These are phyloP conservation scores for Drosophila aff. DNA, from an alignment of 1,140 invertebrate genomes.

Conservation along the genomic window DNA sequence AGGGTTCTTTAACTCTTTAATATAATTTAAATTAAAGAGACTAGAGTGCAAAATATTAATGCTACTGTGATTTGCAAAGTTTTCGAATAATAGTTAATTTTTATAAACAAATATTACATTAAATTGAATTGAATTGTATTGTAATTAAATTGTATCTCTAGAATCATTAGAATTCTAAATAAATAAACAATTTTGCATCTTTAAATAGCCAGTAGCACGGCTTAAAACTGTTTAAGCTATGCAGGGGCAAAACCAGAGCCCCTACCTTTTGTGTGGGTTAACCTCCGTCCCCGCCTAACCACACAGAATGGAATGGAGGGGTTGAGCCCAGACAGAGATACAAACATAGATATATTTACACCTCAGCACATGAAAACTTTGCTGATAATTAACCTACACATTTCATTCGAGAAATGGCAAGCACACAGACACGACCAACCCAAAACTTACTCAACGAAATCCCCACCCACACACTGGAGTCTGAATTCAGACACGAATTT, in stretches of 20 bases:
- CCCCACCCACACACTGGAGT: neutral
- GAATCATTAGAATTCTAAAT: neutral
- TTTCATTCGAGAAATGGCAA: conserved; percentile 52
- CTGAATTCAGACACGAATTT: conserved; percentile 63
- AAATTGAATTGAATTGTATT: neutral
- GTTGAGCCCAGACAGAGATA: conserved; percentile 19
- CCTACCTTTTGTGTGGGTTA: neutral
- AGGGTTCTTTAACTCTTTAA: conserved; percentile 1
- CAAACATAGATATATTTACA: conserved; percentile 43
- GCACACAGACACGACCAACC: conserved; percentile 24
- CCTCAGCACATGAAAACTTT: conserved; percentile 61
- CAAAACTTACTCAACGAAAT: conserved; percentile 13
- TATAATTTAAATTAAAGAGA: neutral
- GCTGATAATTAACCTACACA: conserved; percentile 71
- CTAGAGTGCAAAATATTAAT: neutral
- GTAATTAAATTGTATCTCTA: neutral
- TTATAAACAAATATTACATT: neutral
- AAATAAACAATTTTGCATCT: conserved; percentile 13
- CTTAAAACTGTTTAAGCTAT: conserved; percentile 11
- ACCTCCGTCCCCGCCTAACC: conserved; percentile 25
- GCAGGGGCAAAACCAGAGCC: neutral
- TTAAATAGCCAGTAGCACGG: conserved; percentile 7
- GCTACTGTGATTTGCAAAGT: neutral
- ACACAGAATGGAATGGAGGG: conserved; percentile 17
- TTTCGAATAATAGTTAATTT: no score